Evolutionary conservation across 92 coral and sea anemone genomes (phyloP).

Genomic region (Pocillopora grandis): DNA sequence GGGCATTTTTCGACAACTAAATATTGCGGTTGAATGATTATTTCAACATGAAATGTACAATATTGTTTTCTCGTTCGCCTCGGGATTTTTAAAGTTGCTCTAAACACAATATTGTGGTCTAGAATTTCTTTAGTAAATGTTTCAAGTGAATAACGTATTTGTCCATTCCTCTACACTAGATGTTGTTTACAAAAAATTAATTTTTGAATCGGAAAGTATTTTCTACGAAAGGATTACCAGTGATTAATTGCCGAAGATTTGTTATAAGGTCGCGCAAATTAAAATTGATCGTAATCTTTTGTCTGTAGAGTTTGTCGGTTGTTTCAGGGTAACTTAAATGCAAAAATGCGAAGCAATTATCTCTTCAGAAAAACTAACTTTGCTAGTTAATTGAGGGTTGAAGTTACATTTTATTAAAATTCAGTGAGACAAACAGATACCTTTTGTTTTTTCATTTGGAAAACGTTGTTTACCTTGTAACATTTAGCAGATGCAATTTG

Average conservation of each 20-base stretch:
- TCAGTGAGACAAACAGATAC: background rate
- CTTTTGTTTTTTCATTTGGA: background rate
- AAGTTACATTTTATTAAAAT: background rate
- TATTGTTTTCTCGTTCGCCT: constrained; percentile 24
- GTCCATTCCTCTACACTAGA: constrained; percentile 11
- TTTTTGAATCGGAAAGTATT: background rate
- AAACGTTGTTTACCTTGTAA: background rate
- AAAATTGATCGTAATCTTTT: constrained; percentile 12
- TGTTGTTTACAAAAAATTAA: background rate
- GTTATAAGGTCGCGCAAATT: background rate
- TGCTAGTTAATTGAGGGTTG: background rate
- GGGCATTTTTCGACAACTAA: background rate
- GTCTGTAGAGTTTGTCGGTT: background rate
- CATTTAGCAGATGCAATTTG: constrained; percentile 6
- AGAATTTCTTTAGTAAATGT: constrained; percentile 24
- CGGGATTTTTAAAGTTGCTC: constrained; percentile 3
- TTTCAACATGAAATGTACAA: constrained; percentile 26
- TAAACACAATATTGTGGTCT: background rate
- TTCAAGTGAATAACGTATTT: background rate
- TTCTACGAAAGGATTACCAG: constrained; percentile 12
- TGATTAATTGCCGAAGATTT: background rate
- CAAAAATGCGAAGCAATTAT: background rate
- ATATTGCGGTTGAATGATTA: constrained; percentile 12
- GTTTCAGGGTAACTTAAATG: constrained; percentile 7
- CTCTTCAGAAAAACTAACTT: background rate